Percentiles rank a stretch among this genome's conserved stretches.
These are phyloP conservation scores for Epizoanthus rinbou DNA, from an alignment of 92 coral and sea anemone species.

Conservation along the genomic window DNA sequence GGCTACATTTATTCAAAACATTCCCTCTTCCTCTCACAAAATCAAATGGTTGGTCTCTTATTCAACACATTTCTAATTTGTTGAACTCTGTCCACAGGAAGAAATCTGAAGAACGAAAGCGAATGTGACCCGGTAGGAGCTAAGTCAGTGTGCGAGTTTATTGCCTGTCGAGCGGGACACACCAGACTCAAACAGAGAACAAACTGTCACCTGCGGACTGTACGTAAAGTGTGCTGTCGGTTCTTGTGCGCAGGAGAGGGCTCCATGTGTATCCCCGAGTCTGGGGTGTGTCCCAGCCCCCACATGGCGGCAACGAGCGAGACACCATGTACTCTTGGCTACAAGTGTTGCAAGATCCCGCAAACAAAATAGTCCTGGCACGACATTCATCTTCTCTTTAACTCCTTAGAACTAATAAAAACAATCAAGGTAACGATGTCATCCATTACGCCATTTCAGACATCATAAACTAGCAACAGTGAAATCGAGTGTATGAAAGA, in stretches of 20 bases:
- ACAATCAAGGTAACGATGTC: no score
- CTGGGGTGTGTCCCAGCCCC: slow-evolving; percentile 40
- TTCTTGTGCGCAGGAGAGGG: slow-evolving; percentile 32
- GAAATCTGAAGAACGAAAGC: slow-evolving; percentile 43
- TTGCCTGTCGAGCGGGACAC: slow-evolving; percentile 40
- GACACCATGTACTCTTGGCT: slow-evolving; percentile 19
- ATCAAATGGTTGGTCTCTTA: no score
- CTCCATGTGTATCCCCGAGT: slow-evolving; percentile 38
- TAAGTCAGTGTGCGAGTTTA: slow-evolving; percentile 45
- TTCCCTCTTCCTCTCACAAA: no score
- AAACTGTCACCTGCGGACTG: slow-evolving; percentile 15
- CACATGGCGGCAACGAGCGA: slow-evolving; percentile 35
- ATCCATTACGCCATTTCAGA: no score
- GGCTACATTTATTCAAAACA: no score
- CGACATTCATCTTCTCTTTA: no score
- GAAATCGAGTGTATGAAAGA: no score
- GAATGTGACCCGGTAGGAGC: slow-evolving; percentile 42
- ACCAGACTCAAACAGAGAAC: slow-evolving; percentile 36
- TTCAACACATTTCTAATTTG: no score
- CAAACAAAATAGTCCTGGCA: not conserved
- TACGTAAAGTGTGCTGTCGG: slow-evolving; percentile 36
- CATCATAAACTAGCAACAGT: no score
- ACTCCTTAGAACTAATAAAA: no score
- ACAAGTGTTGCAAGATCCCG: slow-evolving; percentile 35
- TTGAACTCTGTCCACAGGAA: slow-evolving; percentile 10